Evolutionary conservation across 1,140 invertebrate genomes (phyloP).

Genomic region (Notospermus geniculatus): DNA sequence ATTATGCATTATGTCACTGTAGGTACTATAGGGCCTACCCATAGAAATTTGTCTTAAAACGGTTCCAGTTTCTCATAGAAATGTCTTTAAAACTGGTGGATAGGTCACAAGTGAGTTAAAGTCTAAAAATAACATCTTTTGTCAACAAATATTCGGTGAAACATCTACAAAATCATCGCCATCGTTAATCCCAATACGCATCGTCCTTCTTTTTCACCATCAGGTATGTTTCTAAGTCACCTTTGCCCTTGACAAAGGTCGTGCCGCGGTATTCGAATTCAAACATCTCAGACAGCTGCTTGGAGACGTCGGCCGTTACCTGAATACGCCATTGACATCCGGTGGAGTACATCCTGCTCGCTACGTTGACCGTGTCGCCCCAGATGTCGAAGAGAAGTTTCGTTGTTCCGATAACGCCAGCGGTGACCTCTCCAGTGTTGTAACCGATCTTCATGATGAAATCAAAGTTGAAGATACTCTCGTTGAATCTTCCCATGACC

Average conservation of each 20-base stretch:
- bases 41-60: too few relatives aligned
- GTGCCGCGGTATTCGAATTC: constrained; percentile 54
- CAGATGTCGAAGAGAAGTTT: constrained; percentile 97
- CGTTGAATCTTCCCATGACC: constrained; percentile 79
- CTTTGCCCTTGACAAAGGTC: constrained; percentile 56
- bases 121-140: too few relatives aligned
- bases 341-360: constrained; percentile 88
- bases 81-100: too few relatives aligned
- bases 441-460: constrained; percentile 75
- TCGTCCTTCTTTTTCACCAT: constrained; percentile 45
- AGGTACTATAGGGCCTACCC: too few relatives aligned
- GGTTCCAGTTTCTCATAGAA: too few relatives aligned
- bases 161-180: neutral
- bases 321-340: constrained; percentile 78
- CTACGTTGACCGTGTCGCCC: constrained; percentile 98
- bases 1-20: too few relatives aligned
- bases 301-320: constrained; percentile 60
- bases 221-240: constrained; percentile 66
- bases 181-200: constrained; percentile 34
- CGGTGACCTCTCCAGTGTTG: constrained; percentile 82
- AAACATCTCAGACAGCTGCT: constrained; percentile 61
- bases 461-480: constrained; percentile 83
- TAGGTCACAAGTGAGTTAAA: too few relatives aligned
- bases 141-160: too few relatives aligned
- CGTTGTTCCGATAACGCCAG: constrained; percentile 93